Base-by-base conservation (phyloP, 2,888 invertebrate genomes). In the Gymnoscelis rufifasciata region DNA sequence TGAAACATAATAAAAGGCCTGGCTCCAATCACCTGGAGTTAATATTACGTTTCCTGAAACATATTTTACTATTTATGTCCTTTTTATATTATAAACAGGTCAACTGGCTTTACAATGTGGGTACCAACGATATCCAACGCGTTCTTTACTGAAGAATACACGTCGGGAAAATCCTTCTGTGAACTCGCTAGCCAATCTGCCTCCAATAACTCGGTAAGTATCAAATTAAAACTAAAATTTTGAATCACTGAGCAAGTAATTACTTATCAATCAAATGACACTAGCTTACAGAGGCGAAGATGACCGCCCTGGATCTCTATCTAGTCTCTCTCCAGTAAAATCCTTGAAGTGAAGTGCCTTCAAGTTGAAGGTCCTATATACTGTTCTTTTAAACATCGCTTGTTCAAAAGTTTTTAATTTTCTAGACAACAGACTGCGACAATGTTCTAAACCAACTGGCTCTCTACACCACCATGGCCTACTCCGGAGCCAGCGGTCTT, bases 51-150 rank as follows among this genome's bases (percentile, higher is more conserved):
- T n/a, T n/a, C n/a, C n/a, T n/a, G n/a, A n/a, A n/a, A n/a, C n/a
- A n/a, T n/a, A n/a, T n/a, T n/a, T n/a, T n/a, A n/a, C n/a, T n/a
- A 19, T 5, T 19, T 19, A 2, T 3, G 19, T 26, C 7, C 7
- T 8, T 1, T 38, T 24, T 4, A 33, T 42, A 23, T 29, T 42
- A 23, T 29, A 52, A 57, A 3, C 55, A 83, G 83, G 7, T 80
- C 82, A 6, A 82, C 83, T 0, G 82, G 83, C 1, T 84, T 69
- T 52, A 78, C 80, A 0, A 78, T 84, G 79, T 83, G 81, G 80
- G 74, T 84, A 3, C 78, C 83, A 0, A 81, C 82, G 0, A 71
- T 83, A 66, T 72, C 78, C 0, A 84, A 83, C 41, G 78, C 78
- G 0, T 84, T 76, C 53, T 83, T 82, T 54, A 65, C 61, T 11